Evolutionary conservation across 2,113 vertebrate genomes (phyloP).

Genomic region (Tor tambroides): DNA sequence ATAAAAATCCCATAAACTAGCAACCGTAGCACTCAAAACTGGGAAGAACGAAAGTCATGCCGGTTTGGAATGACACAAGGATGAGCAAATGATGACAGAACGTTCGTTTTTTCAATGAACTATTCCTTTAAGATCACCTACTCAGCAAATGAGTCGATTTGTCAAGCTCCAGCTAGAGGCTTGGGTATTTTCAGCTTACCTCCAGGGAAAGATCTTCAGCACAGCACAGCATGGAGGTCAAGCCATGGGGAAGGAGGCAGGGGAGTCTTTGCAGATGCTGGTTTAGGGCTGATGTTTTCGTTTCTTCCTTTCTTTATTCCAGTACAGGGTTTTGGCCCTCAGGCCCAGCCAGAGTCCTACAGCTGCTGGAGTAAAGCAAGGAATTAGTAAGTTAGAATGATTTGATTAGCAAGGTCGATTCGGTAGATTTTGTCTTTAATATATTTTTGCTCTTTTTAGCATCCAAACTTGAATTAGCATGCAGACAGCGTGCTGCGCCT

Average conservation of each 20-base stretch:
- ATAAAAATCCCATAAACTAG: constrained; percentile 3
- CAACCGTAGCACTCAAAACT: not conserved
- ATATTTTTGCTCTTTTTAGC: not conserved
- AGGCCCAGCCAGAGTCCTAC: not conserved
- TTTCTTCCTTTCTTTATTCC: constrained; percentile 10
- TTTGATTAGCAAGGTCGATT: not conserved
- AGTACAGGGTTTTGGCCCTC: not conserved
- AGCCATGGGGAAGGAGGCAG: constrained; percentile 71
- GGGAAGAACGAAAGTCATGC: not conserved
- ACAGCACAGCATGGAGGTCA: constrained; percentile 64
- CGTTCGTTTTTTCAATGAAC: not conserved
- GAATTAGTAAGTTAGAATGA: not conserved
- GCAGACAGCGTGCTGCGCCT: not conserved
- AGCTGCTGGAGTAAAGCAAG: not conserved
- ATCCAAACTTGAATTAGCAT: not conserved
- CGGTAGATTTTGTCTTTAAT: not conserved
- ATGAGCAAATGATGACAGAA: not conserved
- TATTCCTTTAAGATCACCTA: constrained; percentile 18
- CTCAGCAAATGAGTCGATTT: constrained; percentile 14
- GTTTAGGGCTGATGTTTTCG: constrained; percentile 1
- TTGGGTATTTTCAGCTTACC: constrained; percentile 60
- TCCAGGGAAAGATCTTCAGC: constrained; percentile 74
- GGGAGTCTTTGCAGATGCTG: not conserved
- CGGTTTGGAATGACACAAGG: not conserved
- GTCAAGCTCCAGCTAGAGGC: not conserved